A percentile compares a stretch with the other conserved stretches of the same genome.
Conservation (phyloP, 2,113 vertebrate genomes). For the Xiphophorus couchianus region DNA sequence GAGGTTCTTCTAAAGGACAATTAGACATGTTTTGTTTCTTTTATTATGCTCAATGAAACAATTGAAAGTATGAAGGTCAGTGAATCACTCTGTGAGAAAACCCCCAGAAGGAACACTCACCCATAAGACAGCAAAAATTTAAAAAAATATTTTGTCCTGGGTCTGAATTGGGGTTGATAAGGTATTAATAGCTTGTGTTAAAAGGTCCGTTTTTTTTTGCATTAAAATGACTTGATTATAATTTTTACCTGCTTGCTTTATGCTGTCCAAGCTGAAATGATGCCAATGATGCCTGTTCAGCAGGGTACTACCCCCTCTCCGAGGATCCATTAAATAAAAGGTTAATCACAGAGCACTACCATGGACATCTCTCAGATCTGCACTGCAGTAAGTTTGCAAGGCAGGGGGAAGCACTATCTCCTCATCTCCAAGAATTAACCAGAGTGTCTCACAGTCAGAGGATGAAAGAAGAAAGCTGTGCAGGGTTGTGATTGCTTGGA, state of each 20-base stretch:
- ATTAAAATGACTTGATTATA: slow-evolving; percentile 47
- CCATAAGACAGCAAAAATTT: slow-evolving; percentile 62
- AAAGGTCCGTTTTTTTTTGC: slow-evolving; percentile 54
- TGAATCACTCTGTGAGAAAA: slow-evolving; percentile 29
- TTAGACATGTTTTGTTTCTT: slow-evolving; percentile 1
- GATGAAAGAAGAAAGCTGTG: slow-evolving; percentile 4
- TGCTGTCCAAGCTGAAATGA: slow-evolving; percentile 56
- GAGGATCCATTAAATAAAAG: too few species aligned
- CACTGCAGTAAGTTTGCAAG: slow-evolving; percentile 56
- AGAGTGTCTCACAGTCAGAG: background rate
- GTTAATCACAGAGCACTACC: slow-evolving; percentile 35
- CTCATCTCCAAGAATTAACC: slow-evolving; percentile 20
- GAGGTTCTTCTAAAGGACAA: background rate
- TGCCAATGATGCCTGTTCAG: slow-evolving; percentile 46
- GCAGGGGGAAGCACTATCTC: slow-evolving; percentile 63
- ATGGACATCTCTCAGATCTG: slow-evolving; percentile 62
- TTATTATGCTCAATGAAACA: slow-evolving; percentile 48
- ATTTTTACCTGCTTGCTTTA: slow-evolving; percentile 55
- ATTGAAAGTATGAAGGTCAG: slow-evolving; percentile 36
- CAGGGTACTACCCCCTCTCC: slow-evolving; percentile 5
- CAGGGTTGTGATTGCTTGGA: slow-evolving; percentile 52
- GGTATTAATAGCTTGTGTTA: slow-evolving; percentile 64
- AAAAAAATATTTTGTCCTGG: slow-evolving; percentile 39
- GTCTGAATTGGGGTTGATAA: slow-evolving; percentile 43
- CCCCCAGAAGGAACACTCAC: slow-evolving; percentile 54